These are phyloP conservation scores for Temnothorax rugatulus DNA, from an alignment of 2,888 invertebrate species.

Conservation along the genomic window DNA sequence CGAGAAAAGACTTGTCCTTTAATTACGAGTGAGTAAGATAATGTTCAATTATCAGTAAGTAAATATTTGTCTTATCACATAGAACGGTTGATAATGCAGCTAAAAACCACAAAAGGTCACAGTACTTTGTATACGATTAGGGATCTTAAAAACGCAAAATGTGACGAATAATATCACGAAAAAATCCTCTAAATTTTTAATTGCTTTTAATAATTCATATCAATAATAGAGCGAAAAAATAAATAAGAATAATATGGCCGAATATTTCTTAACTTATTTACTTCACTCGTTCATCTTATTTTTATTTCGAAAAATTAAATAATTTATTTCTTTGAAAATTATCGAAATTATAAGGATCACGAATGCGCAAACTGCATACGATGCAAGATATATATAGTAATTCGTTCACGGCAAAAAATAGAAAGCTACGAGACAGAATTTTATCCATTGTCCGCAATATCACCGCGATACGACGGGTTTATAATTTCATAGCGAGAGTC, in stretches of 20 bases:
- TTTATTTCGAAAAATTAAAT: not conserved
- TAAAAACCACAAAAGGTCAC: not conserved
- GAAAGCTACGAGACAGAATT: not conserved
- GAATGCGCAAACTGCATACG: not conserved
- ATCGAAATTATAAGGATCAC: not conserved
- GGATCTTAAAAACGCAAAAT: not conserved
- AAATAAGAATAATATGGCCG: not conserved
- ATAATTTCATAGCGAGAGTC: not conserved
- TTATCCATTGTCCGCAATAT: not conserved
- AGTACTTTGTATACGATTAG: not conserved
- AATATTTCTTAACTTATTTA: not conserved
- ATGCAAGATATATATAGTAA: not conserved
- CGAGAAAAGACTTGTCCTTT: not conserved
- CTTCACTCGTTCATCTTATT: not conserved
- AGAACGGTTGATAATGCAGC: not conserved
- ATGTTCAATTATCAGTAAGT: not conserved
- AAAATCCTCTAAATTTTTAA: not conserved
- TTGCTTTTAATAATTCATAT: not conserved
- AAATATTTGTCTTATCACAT: conserved; percentile 1
- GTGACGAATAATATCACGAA: not conserved
- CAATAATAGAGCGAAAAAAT: not conserved
- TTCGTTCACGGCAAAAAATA: conserved; percentile 1
- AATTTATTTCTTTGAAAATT: conserved; percentile 22
- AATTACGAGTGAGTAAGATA: not conserved
- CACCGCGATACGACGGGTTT: not conserved